Conservation (phyloP, 2,888 invertebrate species). For the Pemphredon lugubris region DNA sequence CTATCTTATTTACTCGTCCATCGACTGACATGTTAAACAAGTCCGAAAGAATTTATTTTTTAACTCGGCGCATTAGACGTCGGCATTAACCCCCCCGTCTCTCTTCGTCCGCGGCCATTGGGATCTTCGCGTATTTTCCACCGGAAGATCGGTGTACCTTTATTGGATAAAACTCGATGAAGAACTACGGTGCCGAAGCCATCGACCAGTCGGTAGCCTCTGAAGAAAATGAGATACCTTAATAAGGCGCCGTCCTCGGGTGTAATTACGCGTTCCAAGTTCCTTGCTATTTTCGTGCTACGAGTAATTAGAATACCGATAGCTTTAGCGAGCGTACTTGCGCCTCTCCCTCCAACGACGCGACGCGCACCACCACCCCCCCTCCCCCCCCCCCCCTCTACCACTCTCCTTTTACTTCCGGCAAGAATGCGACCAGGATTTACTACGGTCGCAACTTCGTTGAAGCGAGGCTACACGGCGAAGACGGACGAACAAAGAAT, state of each 20-base stretch:
- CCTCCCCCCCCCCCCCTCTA: slow-evolving; percentile 8
- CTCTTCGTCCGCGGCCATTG: slow-evolving; percentile 28
- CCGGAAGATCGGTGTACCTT: slow-evolving; percentile 49
- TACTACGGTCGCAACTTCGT: slow-evolving; percentile 12
- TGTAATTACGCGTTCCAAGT: slow-evolving; percentile 64
- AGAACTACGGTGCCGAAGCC: slow-evolving; percentile 55
- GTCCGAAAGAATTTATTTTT: slow-evolving; percentile 47
- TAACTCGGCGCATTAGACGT: slow-evolving; percentile 41
- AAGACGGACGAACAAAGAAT: slow-evolving; percentile 16
- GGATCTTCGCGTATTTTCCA: slow-evolving; percentile 37
- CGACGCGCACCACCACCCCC: slow-evolving; percentile 12
- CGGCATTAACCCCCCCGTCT: slow-evolving; percentile 52
- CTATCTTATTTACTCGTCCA: no score
- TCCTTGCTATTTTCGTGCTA: slow-evolving; percentile 60
- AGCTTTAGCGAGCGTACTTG: slow-evolving; percentile 31
- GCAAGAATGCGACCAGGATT: slow-evolving; percentile 51
- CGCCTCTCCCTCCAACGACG: slow-evolving; percentile 10
- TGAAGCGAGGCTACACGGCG: neutral
- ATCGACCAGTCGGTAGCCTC: slow-evolving; percentile 46
- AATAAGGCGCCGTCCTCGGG: slow-evolving; percentile 54
- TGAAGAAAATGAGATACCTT: slow-evolving; percentile 67
- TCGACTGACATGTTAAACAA: slow-evolving; percentile 43
- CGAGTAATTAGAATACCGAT: slow-evolving; percentile 67
- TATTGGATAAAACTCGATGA: slow-evolving; percentile 65
- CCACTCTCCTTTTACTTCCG: slow-evolving; percentile 52